Base-by-base conservation (phyloP, 2,113 vertebrate genomes). In the Alethe diademata region DNA sequence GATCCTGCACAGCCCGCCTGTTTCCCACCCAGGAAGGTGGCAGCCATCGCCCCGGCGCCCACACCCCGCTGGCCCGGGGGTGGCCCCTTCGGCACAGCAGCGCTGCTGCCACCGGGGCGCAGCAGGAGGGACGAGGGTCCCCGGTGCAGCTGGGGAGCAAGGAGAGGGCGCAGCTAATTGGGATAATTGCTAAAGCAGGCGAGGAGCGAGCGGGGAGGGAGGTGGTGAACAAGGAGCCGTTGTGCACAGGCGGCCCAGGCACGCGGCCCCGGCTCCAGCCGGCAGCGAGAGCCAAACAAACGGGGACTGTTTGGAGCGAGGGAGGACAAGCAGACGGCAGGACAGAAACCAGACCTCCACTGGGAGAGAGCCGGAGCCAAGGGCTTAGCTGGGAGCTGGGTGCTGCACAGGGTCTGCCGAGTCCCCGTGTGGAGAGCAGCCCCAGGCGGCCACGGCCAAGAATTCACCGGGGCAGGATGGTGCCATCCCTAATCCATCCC, bases 131-230 rank as follows among this genome's bases (percentile, higher is more conserved):
- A 31, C 0, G 2, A 75, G 48, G 65, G 42, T 69, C 67, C 5
- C 1, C 0, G 5, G 35, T 15, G 47, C 50, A 62, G 78, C 45
- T 5, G 6, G 53, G 47, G 60, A 93, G 93, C 66, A 60, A n/a
- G 78, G 64, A 60, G 43, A 75, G 91, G 75, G 72, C 90, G 71
- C 2, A 5, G 85, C 86, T 96, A 96, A 92, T 88, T 96, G 78
- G 90, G 85, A 74, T 95, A 96, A 96, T 96, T 96, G 92, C 94
- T 92, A 92, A 94, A 90, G 88, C 94, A 94, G 93, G 88, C 60
- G 2, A 96, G 81, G 42, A 84, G 81, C 1, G 14, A 88, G 92
- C 23, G 0, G 73, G 88, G 87, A 91, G 74, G 71, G 87, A 80
- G 74, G 92, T 0, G 5, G 31, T 0, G 64, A 96, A 97, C 94